Percentiles rank a stretch among this genome's conserved stretches.
Conservation (phyloP, 2,888 invertebrate species). For the Agrochola circellaris region DNA sequence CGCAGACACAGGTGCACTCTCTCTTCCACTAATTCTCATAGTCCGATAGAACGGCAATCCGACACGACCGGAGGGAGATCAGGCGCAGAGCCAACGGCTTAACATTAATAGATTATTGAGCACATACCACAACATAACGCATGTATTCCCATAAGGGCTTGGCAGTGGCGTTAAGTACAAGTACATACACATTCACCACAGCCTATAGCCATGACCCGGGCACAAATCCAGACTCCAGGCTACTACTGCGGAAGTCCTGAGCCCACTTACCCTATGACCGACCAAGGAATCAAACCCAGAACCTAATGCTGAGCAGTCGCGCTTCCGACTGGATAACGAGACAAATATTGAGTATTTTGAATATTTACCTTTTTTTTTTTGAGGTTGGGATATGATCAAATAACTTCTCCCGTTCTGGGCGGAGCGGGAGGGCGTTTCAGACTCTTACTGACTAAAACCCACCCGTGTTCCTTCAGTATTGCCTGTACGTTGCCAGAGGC, state of each 20-base stretch:
- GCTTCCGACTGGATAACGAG: background rate
- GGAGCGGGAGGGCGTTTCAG: too few species aligned
- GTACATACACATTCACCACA: background rate
- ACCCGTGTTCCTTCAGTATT: too few species aligned
- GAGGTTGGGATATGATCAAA: too few species aligned
- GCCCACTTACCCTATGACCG: background rate
- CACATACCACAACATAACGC: background rate
- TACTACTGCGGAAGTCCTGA: background rate
- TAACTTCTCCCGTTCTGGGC: too few species aligned
- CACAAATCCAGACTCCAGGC: background rate
- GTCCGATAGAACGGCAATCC: too few species aligned
- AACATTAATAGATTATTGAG: background rate
- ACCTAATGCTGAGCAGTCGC: background rate
- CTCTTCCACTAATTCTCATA: too few species aligned
- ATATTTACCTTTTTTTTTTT: background rate
- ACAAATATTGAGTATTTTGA: background rate
- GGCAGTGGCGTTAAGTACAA: background rate
- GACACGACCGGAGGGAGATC: too few species aligned
- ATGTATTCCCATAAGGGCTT: background rate
- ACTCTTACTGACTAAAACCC: too few species aligned
- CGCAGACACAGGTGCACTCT: too few species aligned
- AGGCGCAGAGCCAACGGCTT: too few species aligned
- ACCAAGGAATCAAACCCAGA: background rate
- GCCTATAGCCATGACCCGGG: background rate
- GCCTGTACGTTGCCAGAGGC: too few species aligned